Evolutionary conservation across 1,140 invertebrate species (phyloP).

Genomic region (Platorchestia sp.): DNA sequence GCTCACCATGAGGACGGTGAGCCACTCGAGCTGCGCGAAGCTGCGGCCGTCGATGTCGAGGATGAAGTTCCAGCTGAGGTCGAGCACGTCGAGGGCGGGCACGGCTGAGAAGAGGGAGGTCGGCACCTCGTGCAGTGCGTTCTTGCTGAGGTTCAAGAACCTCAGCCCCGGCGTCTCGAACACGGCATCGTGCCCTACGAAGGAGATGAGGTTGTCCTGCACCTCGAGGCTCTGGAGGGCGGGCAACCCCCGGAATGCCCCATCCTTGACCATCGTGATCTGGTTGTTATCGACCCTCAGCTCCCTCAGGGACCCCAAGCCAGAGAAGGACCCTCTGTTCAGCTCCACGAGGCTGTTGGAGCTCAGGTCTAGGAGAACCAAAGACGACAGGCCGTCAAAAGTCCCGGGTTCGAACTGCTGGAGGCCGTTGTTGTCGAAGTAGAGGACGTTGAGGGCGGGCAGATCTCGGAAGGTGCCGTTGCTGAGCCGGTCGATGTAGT

Average conservation of each 20-base stretch:
- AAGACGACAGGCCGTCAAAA: constrained; percentile 79
- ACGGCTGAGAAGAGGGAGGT: constrained; percentile 68
- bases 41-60: constrained; percentile 77
- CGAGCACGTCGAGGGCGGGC: constrained; percentile 68
- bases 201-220: constrained; percentile 82
- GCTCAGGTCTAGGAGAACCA: constrained; percentile 78
- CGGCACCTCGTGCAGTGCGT: constrained; percentile 75
- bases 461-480: constrained; percentile 64
- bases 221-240: constrained; percentile 80
- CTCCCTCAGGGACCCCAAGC: constrained; percentile 58
- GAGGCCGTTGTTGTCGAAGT: constrained; percentile 76
- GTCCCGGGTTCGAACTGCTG: constrained; percentile 79
- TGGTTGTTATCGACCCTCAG: constrained; percentile 74
- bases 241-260: constrained; percentile 77
- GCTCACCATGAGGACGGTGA: constrained; percentile 83
- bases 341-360: constrained; percentile 70
- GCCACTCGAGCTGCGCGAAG: constrained; percentile 81
- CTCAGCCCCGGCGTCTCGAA: constrained; percentile 83
- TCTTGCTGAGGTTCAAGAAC: constrained; percentile 81
- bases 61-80: constrained; percentile 78
- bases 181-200: constrained; percentile 81
- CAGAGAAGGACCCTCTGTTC: constrained; percentile 58
- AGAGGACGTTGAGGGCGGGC: constrained; percentile 64
- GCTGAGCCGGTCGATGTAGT: constrained; percentile 69
- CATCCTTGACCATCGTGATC: constrained; percentile 75